A percentile compares a stretch with the other conserved stretches of the same genome.
Evolutionary conservation across 2,797 vertebrate species (phyloP).

Genomic region (Schizothorax lantsangensis): DNA sequence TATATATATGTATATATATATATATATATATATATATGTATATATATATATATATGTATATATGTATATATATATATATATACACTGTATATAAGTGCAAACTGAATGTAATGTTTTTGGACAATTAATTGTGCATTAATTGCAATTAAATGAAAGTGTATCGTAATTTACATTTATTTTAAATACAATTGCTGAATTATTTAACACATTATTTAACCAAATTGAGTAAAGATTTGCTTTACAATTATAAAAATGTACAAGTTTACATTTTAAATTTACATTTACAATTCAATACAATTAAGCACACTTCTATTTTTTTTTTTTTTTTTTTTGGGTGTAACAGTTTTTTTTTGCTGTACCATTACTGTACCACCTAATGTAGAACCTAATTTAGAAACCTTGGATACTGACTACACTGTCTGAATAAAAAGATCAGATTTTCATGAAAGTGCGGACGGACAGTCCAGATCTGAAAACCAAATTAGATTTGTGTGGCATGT

Average conservation of each 20-base stretch:
- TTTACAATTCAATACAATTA: not conserved
- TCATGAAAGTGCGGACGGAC: not conserved
- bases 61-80: too few relatives aligned
- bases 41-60: too few relatives aligned
- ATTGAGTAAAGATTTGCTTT: not conserved
- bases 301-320: not conserved
- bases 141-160: too few relatives aligned
- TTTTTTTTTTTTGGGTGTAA: not conserved
- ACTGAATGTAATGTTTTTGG: too few relatives aligned
- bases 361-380: not conserved
- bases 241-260: not conserved
- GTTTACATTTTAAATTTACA: too few relatives aligned
- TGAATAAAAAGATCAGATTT: not conserved
- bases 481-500: not conserved
- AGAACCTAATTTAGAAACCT: not conserved
- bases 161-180: too few relatives aligned
- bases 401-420: not conserved
- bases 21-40: too few relatives aligned
- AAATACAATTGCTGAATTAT: too few relatives aligned
- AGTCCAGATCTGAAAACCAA: not conserved
- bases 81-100: too few relatives aligned
- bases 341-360: not conserved
- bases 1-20: too few relatives aligned
- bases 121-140: too few relatives aligned
- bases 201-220: too few relatives aligned